phyloP scores from a whole-genome alignment of 2,113 vertebrate genomes.

The Nesoenas mayeri region DNA sequence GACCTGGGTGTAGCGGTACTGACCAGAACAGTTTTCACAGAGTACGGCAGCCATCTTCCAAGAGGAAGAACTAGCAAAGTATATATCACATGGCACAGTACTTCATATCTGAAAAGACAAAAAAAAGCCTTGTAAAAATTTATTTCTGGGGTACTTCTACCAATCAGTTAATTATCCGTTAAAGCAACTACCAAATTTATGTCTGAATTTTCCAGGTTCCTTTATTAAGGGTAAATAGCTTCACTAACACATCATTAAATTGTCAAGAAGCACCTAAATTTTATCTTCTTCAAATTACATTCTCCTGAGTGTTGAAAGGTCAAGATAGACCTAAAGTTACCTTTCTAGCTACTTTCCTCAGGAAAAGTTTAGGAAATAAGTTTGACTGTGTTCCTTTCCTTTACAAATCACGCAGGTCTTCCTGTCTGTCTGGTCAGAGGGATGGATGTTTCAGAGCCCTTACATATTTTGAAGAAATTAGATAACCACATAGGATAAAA shows the following conservation, averaged over 20 bases:
- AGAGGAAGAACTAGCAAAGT: neutral
- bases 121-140: neutral
- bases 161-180: neutral
- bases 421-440: neutral
- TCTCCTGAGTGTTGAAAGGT: neutral
- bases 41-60: slow-evolving; percentile 53
- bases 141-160: neutral
- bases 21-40: slow-evolving; percentile 52
- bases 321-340: neutral
- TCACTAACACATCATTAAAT: neutral
- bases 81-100: neutral
- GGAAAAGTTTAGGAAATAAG: neutral
- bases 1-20: neutral
- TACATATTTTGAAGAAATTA: neutral
- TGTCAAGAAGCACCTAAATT: neutral
- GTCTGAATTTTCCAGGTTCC: neutral
- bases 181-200: neutral
- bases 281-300: neutral
- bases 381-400: neutral
- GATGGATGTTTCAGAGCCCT: neutral
- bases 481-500: neutral
- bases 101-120: slow-evolving; percentile 54
- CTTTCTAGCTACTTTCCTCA: neutral
- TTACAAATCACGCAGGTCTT: neutral
- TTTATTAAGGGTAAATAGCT: neutral